Evolutionary conservation across 2,888 invertebrate genomes (phyloP), one percentile per base, ranked within the genome.

Genomic region (Liposcelis brunnea): DNA sequence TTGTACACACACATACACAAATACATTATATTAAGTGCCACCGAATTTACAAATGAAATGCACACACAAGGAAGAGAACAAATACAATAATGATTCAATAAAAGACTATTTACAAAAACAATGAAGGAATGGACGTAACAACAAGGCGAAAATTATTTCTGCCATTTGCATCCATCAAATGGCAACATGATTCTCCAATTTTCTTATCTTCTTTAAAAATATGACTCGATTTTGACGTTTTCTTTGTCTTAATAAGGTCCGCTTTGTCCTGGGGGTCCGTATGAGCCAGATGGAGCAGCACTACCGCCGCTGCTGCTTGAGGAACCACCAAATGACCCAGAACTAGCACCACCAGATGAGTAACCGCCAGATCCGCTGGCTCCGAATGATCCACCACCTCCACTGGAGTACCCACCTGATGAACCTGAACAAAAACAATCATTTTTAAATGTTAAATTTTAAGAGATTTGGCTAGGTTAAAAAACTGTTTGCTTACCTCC

Each of bases 171-270:
- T 26, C 26, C 26, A 26, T 26, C 26, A 26, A 26, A 26, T 26
- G 26, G 26, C 26, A 26, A 26, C 26, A 26, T 26, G 26, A 26
- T 26, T 26, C 26, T 26, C n/a, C 26, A 26, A 26, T 26, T 26
- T 26, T 26, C 26, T 26, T 26, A 26, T 26, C 26, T 26, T 26
- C 8, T 26, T 26, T 26, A 6, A 26, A 26, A n/a, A n/a, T n/a
- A 26, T 26, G 26, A 26, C 26, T 26, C 8, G 26, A 26, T 7
- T 35, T 14, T 15, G 35, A 32, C 32, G 10, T 10, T 46, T 4
- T 50, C 54, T 47, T 60, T 61, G 47, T 61, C 66, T 51, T 67
- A 21, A 38, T 38, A 36, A 2, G 14, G 14, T 40, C 48, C 48
- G 18, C 48, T 47, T 14, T 51, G 52, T 34, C 51, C 50, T 12